Conservation (phyloP, 2,888 invertebrate species). For the Boloria euphrosyne region DNA sequence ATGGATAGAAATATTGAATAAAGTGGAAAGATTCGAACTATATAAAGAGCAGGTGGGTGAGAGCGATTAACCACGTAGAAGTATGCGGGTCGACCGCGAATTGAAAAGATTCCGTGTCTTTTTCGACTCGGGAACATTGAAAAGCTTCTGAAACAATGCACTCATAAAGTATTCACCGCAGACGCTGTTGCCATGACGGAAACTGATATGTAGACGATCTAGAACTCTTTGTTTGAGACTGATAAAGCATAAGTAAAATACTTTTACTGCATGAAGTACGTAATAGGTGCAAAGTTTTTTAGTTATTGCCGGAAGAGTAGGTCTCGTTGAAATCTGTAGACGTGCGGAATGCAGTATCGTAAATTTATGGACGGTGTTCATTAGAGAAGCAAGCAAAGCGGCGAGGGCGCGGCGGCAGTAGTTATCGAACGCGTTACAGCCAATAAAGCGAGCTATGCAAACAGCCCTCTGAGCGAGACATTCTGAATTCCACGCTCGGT, state of each 20-base stretch:
- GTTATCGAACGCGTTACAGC: constrained; percentile 70
- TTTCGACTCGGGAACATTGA: constrained; percentile 54
- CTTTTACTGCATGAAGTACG: background rate
- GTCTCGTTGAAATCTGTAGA: constrained; percentile 35
- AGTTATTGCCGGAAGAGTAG: background rate
- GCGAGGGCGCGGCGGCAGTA: constrained; percentile 49
- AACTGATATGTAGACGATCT: constrained; percentile 28
- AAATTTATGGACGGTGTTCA: constrained; percentile 60
- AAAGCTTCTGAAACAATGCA: constrained; percentile 70
- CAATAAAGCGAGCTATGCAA: constrained; percentile 80
- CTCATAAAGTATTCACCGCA: constrained; percentile 76
- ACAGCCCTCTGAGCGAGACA: constrained; percentile 64
- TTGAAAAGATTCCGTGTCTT: constrained; percentile 63
- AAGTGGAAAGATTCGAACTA: constrained; percentile 42
- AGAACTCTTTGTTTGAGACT: constrained; percentile 10
- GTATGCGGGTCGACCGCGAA: constrained; percentile 78
- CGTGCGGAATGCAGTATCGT: constrained; percentile 60
- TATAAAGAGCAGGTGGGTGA: constrained; percentile 54
- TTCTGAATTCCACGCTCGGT: constrained; percentile 72
- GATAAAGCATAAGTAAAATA: constrained; percentile 4
- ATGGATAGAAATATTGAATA: constrained; percentile 42
- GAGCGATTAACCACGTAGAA: constrained; percentile 56
- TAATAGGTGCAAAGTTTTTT: background rate
- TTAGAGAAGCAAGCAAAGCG: constrained; percentile 55
- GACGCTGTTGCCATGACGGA: constrained; percentile 51